phyloP scores from a whole-genome alignment of 2,113 vertebrate genomes.

The Taxidea taxus region DNA sequence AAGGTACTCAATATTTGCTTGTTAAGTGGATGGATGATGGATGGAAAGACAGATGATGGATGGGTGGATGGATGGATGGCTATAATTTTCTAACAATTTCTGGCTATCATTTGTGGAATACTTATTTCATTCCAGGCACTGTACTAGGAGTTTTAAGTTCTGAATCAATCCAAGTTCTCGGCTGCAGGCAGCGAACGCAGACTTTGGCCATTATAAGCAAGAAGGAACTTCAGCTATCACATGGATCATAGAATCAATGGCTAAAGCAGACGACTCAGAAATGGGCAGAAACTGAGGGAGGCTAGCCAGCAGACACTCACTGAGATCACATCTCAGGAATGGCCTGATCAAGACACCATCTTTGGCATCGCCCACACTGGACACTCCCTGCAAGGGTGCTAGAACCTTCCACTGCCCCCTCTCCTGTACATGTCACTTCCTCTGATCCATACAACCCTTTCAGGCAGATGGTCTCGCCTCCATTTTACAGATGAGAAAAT shows the following conservation, averaged over 20 bases:
- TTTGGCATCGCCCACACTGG: neutral
- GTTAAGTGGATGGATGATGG: neutral
- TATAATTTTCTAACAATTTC: neutral
- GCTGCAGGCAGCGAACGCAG: neutral
- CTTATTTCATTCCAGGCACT: neutral
- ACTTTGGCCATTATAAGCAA: too few relatives aligned
- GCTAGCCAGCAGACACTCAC: neutral
- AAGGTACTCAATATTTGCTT: neutral
- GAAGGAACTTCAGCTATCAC: neutral
- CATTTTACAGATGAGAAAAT: neutral
- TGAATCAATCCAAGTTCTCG: neutral
- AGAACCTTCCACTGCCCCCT: neutral
- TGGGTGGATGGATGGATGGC: neutral
- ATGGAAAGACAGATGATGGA: neutral
- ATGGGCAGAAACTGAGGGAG: neutral
- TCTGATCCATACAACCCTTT: neutral
- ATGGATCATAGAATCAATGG: neutral
- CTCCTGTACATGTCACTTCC: accelerated
- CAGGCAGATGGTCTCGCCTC: neutral
- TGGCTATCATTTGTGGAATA: neutral
- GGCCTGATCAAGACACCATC: neutral
- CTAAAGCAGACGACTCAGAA: neutral
- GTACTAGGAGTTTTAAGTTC: neutral
- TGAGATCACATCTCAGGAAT: neutral
- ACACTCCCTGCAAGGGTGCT: neutral